Evolutionary conservation across 1,140 invertebrate species (phyloP).

Genomic region (Linepithema humile): DNA sequence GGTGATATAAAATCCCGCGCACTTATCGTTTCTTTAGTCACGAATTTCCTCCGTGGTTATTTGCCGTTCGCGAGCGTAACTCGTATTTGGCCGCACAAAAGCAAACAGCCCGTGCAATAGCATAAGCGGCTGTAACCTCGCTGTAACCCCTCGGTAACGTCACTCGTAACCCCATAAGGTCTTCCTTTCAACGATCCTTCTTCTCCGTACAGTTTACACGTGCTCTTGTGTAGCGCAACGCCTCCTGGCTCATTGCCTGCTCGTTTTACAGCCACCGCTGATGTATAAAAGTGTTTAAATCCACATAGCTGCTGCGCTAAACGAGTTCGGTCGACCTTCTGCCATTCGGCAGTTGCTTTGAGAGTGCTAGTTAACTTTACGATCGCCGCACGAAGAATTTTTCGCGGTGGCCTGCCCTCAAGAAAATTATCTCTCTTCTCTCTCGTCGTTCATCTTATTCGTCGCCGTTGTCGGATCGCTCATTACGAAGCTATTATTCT

Average conservation of each 20-base stretch:
- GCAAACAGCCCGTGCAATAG: slow-evolving; percentile 49
- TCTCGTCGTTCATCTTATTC: neutral
- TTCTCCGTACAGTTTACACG: slow-evolving; percentile 30
- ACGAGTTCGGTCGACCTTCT: slow-evolving; percentile 51
- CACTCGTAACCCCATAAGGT: slow-evolving; percentile 49
- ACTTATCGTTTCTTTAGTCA: neutral
- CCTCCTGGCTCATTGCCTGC: slow-evolving; percentile 70
- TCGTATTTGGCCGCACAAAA: slow-evolving; percentile 35
- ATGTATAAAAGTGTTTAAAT: slow-evolving; percentile 72
- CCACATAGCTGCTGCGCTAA: slow-evolving; percentile 53
- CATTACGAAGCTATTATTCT: neutral
- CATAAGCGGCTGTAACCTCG: slow-evolving; percentile 50
- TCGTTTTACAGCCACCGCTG: slow-evolving; percentile 66
- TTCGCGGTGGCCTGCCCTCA: neutral
- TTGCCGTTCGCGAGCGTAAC: slow-evolving; percentile 22
- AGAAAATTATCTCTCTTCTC: neutral
- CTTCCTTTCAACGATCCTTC: slow-evolving; percentile 30
- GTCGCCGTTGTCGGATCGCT: too few species aligned
- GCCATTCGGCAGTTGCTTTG: slow-evolving; percentile 44
- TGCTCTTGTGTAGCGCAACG: slow-evolving; percentile 40
- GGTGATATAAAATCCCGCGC: neutral
- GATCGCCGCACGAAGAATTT: slow-evolving; percentile 45
- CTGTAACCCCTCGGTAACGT: slow-evolving; percentile 53
- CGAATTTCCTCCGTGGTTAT: slow-evolving; percentile 16
- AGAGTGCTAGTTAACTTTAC: slow-evolving; percentile 75